Evolutionary conservation across 2,113 vertebrate genomes (phyloP).

Genomic region (Syngnathus floridae): DNA sequence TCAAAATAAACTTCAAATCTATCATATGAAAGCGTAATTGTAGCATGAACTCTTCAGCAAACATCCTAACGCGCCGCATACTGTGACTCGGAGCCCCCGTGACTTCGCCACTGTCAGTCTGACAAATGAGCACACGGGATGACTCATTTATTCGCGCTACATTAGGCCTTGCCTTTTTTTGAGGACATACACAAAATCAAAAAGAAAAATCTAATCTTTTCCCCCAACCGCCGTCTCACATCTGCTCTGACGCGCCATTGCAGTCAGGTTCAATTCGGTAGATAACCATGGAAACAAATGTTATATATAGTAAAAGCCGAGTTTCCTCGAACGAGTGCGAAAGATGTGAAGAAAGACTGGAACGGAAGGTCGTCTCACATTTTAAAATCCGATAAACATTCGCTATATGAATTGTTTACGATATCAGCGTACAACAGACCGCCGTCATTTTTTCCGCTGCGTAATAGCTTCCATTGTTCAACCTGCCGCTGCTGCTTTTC

Average conservation of each 20-base stretch:
- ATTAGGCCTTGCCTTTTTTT: not conserved
- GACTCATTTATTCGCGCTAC: conserved; percentile 7
- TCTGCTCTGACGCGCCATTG: not conserved
- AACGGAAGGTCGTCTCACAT: not conserved
- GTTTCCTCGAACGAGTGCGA: too few relatives aligned
- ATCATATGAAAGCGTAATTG: not conserved
- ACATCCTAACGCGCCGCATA: not conserved
- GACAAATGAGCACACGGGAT: conserved; percentile 6
- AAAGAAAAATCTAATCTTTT: not conserved
- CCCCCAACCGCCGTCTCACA: not conserved
- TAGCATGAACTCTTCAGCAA: not conserved
- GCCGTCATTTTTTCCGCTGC: conserved; percentile 25
- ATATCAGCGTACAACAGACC: conserved; percentile 45
- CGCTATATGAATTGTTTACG: conserved; percentile 29
- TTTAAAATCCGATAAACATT: not conserved
- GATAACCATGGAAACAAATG: not conserved
- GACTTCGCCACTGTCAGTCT: conserved; percentile 1
- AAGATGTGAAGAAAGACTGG: too few relatives aligned
- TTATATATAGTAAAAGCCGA: not conserved
- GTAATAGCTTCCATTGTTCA: conserved; percentile 53
- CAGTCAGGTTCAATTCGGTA: not conserved
- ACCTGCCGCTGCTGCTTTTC: conserved; percentile 26
- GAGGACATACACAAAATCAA: not conserved
- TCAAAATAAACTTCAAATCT: not conserved
- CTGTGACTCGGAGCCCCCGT: not conserved